phyloP scores from a whole-genome alignment of 2,888 invertebrate species.

The Acrocyrtus sp. region DNA sequence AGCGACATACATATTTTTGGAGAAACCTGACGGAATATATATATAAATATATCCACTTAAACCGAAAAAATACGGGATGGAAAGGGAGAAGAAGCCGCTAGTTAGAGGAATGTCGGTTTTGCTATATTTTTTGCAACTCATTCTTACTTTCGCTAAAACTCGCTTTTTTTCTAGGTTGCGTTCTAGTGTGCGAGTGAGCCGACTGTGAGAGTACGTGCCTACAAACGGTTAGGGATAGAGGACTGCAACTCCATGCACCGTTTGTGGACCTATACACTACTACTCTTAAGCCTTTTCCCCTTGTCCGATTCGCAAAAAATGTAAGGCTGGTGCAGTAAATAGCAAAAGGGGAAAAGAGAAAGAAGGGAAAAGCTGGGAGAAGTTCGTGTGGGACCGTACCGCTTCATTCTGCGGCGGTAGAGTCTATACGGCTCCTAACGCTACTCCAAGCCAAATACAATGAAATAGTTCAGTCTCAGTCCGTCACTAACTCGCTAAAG shows the following conservation, averaged over 20 bases:
- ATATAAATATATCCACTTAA: too few relatives aligned
- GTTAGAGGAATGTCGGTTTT: neutral
- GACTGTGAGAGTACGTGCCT: too few relatives aligned
- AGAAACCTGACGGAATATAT: too few relatives aligned
- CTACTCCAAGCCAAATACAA: neutral
- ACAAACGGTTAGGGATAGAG: too few relatives aligned
- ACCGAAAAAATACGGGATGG: too few relatives aligned
- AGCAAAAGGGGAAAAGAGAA: neutral
- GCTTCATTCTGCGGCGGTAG: neutral
- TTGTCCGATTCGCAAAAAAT: too few relatives aligned
- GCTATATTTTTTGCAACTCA: neutral
- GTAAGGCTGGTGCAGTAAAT: too few relatives aligned
- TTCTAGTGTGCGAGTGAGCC: too few relatives aligned
- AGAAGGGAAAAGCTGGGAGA: conserved; percentile 13
- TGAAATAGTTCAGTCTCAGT: neutral
- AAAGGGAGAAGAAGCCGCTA: too few relatives aligned
- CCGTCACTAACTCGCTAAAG: conserved; percentile 1
- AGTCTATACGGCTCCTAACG: conserved; percentile 1
- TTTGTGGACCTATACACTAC: too few relatives aligned
- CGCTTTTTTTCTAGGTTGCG: neutral
- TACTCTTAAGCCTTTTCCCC: too few relatives aligned
- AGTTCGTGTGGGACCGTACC: neutral
- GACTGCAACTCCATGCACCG: too few relatives aligned
- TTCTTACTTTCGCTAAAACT: neutral
- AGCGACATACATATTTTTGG: neutral